Base-by-base conservation (phyloP, 2,797 vertebrate genomes). In the Sebastes hubbsi region DNA sequence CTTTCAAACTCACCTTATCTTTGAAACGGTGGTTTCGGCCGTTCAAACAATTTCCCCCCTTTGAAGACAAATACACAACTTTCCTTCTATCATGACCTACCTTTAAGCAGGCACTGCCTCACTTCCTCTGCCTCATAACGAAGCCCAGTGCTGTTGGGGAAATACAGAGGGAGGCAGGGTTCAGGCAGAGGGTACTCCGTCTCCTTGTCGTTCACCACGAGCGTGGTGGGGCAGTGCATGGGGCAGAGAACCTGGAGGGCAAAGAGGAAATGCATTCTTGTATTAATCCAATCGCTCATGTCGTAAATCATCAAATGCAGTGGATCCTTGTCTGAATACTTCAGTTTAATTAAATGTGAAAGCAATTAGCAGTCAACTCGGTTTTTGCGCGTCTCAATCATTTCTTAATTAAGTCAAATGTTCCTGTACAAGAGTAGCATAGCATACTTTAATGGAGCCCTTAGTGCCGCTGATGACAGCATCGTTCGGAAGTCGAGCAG, bases 61-160 rank as follows among this genome's bases (percentile, higher is more conserved):
- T 69, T 78, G 25, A 87, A 80, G 75, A 73, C 58, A 78, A 71
- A 82, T 58, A 65, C 75, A 72, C 38, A 61, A 12, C 58, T 49
- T 70, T 69, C 22, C 65, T 80, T 84, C 87, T 34, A 77, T 63
- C 27, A 4, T 67, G 66, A 67, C 75, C 60, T 87, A 96, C 96
- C 96, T 87, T 93, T 90, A 30, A 90, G 91, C 38, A 97, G 89
- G 56, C 96, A 96, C 59, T 94, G 94, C 1, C 94, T 92, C 34
- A 96, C 94, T 24, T 97, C 96, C 49, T 95, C 92, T 1, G 96
- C 96, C 74, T 97, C 95, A 1, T 95, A 96, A 54, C 74, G 72
- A 85, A 97, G 82, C 75, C 95, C 94, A 0, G 92, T 83, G 78
- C 94, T 94, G 9, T 96, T 94, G 4, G 72, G 52, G 86, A 94